These are phyloP conservation scores for Paragorgia papillata DNA, from an alignment of 92 coral and sea anemone species.

Conservation along the genomic window DNA sequence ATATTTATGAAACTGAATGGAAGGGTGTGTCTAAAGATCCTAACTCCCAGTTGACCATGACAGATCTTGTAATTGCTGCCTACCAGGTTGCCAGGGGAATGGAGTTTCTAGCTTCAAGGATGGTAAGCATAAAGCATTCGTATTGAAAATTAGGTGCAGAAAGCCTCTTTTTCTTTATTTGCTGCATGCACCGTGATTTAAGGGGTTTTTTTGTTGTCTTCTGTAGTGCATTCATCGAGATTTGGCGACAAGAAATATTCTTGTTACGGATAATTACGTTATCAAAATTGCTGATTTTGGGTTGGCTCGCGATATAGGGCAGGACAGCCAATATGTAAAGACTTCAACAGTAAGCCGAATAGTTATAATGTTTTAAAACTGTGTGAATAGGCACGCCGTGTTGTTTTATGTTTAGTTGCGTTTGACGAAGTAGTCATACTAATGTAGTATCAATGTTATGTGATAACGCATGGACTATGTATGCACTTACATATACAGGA, in stretches of 20 bases:
- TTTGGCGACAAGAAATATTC: conserved; percentile 93
- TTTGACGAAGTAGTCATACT: too few relatives aligned
- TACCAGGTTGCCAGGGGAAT: conserved; percentile 91
- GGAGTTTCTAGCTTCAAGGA: conserved; percentile 85
- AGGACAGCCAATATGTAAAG: conserved; percentile 89
- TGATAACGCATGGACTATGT: too few relatives aligned
- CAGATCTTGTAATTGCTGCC: conserved; percentile 86
- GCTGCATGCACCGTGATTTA: too few relatives aligned
- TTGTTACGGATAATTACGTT: conserved; percentile 88
- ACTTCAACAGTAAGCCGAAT: conserved; percentile 78
- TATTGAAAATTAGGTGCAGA: too few relatives aligned
- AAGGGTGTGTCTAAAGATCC: conserved; percentile 90
- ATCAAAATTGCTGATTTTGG: conserved; percentile 97
- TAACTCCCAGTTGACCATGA: conserved; percentile 71
- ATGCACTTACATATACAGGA: too few relatives aligned
- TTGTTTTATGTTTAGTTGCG: too few relatives aligned
- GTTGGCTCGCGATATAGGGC: conserved; percentile 89
- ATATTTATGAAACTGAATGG: conserved; percentile 81
- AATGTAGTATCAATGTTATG: too few relatives aligned
- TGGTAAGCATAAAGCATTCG: conserved; percentile 51
- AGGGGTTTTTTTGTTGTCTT: background rate
- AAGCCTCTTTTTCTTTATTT: too few relatives aligned
- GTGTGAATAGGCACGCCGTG: too few relatives aligned
- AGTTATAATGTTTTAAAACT: too few relatives aligned
- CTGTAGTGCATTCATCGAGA: conserved; percentile 93